Evolutionary conservation across 1,140 invertebrate genomes (phyloP), one percentile per base, ranked within the genome.

Genomic region (Drosophila athabasca): DNA sequence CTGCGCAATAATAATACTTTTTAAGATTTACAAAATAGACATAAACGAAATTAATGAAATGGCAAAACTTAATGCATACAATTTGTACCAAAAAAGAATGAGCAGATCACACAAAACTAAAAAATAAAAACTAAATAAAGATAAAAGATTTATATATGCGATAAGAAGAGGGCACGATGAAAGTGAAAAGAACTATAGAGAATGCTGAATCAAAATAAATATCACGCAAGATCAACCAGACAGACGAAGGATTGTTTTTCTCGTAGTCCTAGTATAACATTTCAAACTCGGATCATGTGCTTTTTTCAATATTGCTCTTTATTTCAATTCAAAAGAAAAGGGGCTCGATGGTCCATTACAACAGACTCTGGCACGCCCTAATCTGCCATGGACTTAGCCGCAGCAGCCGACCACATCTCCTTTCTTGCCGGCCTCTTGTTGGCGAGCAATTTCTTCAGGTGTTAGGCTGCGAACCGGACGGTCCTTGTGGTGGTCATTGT

Each of bases 171-270:
- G 71, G 49, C 65, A 69, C 26, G 35, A 59, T 22, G 17, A 22
- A 52, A 29, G 3, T 53, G 61, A 54, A 58, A 57, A 69, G 74
- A 64, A 77, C 64, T 77, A 70, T 76, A 77, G 73, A 77, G 61
- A 82, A 81, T 82, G 79, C 79, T 81, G 71, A 85, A 85, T 80
- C 59, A 77, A 79, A 84, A 84, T 84, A 84, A 84, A 85, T 80
- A 80, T 80, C 81, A 80, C 77, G 66, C 76, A 72, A 85, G 59
- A 79, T 76, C 76, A 81, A 73, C 9, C 15, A 62, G 8, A 59
- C 6, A 19, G 1, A 13, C 31, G 2, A 9, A 58, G 29, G 29
- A 13, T 45, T 69, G 11, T 46, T 52, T 39, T 49, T 68, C 41
- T 9, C 9, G 0, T 19, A 7, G 9, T 11, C 5, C 7, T 0